Base-by-base conservation (phyloP, 2,888 invertebrate species). In the Rotaria socialis region DNA sequence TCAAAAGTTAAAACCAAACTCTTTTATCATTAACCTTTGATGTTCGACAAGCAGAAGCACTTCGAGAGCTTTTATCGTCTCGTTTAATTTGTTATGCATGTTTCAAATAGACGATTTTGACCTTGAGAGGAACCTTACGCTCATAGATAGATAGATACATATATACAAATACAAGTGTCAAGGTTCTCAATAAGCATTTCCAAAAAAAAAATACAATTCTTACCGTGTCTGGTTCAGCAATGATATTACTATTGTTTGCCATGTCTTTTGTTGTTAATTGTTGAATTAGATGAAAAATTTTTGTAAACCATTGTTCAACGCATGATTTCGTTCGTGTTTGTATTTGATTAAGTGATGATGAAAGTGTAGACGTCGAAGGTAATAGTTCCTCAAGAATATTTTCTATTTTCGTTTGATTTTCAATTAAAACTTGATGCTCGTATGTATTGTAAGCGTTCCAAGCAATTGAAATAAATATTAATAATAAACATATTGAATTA, bases 361-460 rank as follows among this genome's bases (percentile, higher is more conserved):
- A 35, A 19, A 67, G 19, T 27, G 67, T 35, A 8, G 10, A 56
- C 35, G 35, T 35, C 2, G 35, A 35, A 35, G 67, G 67, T 41
- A 67, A 67, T 16, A 67, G 2, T 67, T 67, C 67, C 6, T 16
- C 5, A 16, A 67, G 11, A 19, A 41, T 67, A 67, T 67, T 67
- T 35, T 67, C 67, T 43, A 80, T 47, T 47, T n/a, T 22, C 11
- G n/a, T 4, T 47, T 47, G 47, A 3, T n/a, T 47, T 47, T 80
- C n/a, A n/a, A 19, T 6, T 80, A 80, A 80, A 5, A 80, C 6
- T 47, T 47, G 43, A 80, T 80, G 24, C 47, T 80, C 47, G 47
- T 80, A n/a, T 47, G 80, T 80, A 80, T 80, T 80, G n/a, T 80
- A 80, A 24, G 47, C 47, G 47, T 80, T 80, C 80, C 80, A 80